Conservation (phyloP, 1,140 invertebrate species). For the Drosophila parvula region DNA sequence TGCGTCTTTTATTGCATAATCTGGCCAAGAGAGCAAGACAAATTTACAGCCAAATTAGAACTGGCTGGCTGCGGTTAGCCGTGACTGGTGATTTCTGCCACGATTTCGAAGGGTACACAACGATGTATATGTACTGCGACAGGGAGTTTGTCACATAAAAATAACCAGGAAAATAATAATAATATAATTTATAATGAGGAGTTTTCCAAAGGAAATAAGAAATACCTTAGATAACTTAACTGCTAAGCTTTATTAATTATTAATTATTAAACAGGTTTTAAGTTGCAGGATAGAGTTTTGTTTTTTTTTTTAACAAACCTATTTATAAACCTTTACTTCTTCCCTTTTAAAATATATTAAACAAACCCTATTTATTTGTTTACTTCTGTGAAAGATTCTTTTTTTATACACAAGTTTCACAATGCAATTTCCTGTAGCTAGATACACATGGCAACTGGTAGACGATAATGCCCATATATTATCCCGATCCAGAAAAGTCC, state of each 20-base stretch:
- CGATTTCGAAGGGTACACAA: not conserved
- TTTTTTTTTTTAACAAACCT: no score
- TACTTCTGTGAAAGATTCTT: not conserved
- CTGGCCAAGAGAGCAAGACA: constrained; percentile 70
- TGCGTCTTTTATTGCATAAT: constrained; percentile 76
- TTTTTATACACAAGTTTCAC: not conserved
- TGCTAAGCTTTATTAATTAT: no score
- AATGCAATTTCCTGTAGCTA: not conserved
- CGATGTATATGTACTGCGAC: constrained; percentile 5
- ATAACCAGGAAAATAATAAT: no score
- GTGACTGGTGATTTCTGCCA: constrained; percentile 61
- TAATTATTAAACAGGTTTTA: no score
- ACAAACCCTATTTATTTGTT: no score
- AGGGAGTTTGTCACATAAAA: not conserved
- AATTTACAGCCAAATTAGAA: constrained; percentile 80
- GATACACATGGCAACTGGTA: not conserved
- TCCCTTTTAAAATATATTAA: not conserved
- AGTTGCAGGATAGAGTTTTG: no score
- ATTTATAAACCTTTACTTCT: not conserved
- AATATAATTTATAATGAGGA: no score
- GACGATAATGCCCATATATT: constrained; percentile 42
- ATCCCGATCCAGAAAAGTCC: constrained; percentile 34
- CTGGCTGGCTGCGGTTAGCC: constrained; percentile 66
- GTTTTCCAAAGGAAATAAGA: no score
- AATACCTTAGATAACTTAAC: no score